Conservation (phyloP, 2,113 vertebrate species). For the Takifugu bimaculatus region DNA sequence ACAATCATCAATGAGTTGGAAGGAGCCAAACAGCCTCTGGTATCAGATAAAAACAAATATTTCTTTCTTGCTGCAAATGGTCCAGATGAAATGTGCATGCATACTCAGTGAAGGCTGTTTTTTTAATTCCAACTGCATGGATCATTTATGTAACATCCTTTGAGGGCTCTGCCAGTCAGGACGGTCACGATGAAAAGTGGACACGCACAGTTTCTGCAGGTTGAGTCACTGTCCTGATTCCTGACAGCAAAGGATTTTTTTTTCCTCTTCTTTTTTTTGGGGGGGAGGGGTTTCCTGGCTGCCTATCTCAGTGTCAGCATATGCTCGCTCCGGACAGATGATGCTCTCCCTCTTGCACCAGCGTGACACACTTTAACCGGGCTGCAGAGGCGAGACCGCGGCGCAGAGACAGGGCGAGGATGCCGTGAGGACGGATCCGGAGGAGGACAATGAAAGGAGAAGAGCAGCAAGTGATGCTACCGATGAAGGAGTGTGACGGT, state of each 20-base stretch:
- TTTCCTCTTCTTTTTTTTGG: background rate
- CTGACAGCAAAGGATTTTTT: background rate
- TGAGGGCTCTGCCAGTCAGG: background rate
- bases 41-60: no score
- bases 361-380: conserved; percentile 46
- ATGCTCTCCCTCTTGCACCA: conserved; percentile 20
- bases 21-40: no score
- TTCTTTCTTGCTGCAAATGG: no score
- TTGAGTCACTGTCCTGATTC: background rate
- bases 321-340: conserved; percentile 30
- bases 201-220: background rate
- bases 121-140: no score
- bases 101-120: no score
- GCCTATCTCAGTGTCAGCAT: conserved; percentile 3
- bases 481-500: background rate
- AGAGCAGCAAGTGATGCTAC: background rate
- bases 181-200: no score
- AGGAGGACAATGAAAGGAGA: background rate
- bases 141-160: background rate
- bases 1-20: no score
- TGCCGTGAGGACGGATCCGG: conserved; percentile 10
- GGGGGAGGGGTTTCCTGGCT: conserved; percentile 23
- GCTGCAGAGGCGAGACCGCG: conserved; percentile 34
- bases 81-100: no score
- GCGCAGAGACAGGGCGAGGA: conserved; percentile 12